These are phyloP conservation scores for Euphonia xanthogaster DNA, from an alignment of 2,797 vertebrate species.

Conservation along the genomic window DNA sequence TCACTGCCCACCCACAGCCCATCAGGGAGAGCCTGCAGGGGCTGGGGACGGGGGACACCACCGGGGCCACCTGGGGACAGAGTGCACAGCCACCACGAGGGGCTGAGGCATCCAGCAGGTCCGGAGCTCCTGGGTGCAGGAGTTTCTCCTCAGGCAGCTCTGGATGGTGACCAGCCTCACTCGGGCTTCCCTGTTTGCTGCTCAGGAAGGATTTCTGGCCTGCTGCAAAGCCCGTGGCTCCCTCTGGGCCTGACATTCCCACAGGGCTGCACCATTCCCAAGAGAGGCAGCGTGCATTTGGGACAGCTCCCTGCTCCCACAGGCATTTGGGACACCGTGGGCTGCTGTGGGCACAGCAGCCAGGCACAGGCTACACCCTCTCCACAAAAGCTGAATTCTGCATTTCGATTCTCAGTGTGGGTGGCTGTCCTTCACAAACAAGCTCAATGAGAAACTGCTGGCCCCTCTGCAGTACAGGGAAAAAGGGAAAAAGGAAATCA, in stretches of 20 bases:
- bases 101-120: not conserved
- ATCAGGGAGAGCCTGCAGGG: not conserved
- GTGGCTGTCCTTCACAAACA: not conserved
- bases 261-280: not conserved
- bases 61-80: not conserved
- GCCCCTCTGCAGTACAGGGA: not conserved
- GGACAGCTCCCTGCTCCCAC: not conserved
- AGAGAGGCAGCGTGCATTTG: accelerated
- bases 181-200: not conserved
- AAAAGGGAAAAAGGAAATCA: not conserved
- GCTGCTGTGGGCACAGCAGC: not conserved
- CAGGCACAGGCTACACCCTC: not conserved
- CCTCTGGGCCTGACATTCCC: not conserved
- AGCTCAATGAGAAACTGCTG: not conserved
- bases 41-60: not conserved
- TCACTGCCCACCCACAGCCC: not conserved
- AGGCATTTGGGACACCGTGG: accelerated
- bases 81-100: accelerated
- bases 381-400: not conserved
- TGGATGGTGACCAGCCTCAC: not conserved
- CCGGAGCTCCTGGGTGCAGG: not conserved
- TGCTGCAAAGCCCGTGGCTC: not conserved
- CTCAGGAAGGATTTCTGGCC: not conserved
- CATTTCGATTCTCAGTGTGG: not conserved
- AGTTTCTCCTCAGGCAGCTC: not conserved